Evolutionary conservation across 2,888 invertebrate genomes (phyloP).

Genomic region (Acleris cristana): DNA sequence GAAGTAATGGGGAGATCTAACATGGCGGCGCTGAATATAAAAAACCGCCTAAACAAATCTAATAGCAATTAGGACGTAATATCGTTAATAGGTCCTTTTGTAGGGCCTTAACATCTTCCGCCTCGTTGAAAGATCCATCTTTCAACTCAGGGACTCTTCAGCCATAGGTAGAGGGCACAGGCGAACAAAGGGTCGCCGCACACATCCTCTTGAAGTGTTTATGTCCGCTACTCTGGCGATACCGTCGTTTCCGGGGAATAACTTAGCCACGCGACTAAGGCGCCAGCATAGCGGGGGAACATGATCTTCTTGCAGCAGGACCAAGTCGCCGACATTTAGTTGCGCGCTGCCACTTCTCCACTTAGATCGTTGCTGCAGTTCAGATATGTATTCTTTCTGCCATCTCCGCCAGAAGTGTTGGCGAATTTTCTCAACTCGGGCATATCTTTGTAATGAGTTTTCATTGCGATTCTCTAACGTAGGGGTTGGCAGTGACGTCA

Average conservation of each 20-base stretch:
- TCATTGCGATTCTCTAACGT: slow-evolving; percentile 4
- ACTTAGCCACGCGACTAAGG: slow-evolving; percentile 26
- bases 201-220: slow-evolving; percentile 4
- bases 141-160: slow-evolving; percentile 4
- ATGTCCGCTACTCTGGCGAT: slow-evolving; percentile 10
- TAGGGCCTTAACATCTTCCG: slow-evolving; percentile 10
- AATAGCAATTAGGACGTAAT: too few species aligned
- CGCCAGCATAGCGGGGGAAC: slow-evolving; percentile 22
- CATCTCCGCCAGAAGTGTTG: slow-evolving; percentile 41
- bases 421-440: slow-evolving; percentile 38
- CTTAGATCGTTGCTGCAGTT: slow-evolving; percentile 46
- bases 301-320: slow-evolving; percentile 39
- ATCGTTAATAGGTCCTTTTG: too few species aligned
- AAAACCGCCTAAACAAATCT: too few species aligned
- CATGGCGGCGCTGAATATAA: too few species aligned
- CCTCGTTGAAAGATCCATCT: slow-evolving; percentile 13
- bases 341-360: slow-evolving; percentile 38
- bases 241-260: slow-evolving; percentile 27
- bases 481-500: slow-evolving; percentile 26
- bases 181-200: slow-evolving; percentile 8
- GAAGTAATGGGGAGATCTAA: too few species aligned
- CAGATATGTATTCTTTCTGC: slow-evolving; percentile 35
- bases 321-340: slow-evolving; percentile 37
- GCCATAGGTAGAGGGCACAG: slow-evolving; percentile 2
- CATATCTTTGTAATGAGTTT: slow-evolving; percentile 28